A percentile compares a stretch with the other conserved stretches of the same genome.
Conservation (phyloP, 2,888 invertebrate species). For the Glaucopsyche alexis region DNA sequence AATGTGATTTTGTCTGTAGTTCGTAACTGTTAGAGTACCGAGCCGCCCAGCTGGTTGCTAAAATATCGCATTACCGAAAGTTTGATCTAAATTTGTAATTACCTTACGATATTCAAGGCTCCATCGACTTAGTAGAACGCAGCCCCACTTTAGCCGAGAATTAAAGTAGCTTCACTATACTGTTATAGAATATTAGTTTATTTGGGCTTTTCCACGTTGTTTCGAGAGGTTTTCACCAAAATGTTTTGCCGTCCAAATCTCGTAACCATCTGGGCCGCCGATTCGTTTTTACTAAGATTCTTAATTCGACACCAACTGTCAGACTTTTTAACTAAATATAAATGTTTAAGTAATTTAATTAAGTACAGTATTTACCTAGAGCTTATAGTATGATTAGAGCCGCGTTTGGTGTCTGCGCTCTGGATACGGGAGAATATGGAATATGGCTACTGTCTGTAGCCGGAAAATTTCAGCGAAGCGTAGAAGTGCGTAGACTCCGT, state of each 20-base stretch:
- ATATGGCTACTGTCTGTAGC: neutral
- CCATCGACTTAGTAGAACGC: neutral
- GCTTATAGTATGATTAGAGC: constrained; percentile 77
- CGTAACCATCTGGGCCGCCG: constrained; percentile 64
- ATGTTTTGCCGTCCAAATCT: constrained; percentile 77
- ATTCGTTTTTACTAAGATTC: constrained; percentile 55
- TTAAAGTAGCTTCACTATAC: neutral
- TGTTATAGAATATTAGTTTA: neutral
- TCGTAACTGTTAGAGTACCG: constrained; percentile 57
- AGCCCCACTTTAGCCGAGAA: neutral
- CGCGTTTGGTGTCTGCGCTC: constrained; percentile 48
- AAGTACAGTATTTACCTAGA: constrained; percentile 64
- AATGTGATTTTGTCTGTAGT: constrained; percentile 74
- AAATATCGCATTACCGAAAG: constrained; percentile 37
- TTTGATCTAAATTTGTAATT: neutral
- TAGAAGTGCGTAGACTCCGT: neutral
- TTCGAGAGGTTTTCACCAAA: constrained; percentile 51
- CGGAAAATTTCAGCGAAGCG: neutral
- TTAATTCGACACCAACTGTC: constrained; percentile 64
- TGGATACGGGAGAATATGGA: constrained; percentile 39
- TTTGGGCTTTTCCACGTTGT: neutral
- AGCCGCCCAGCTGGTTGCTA: constrained; percentile 59
- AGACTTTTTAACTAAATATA: constrained; percentile 59
- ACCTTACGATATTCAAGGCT: neutral
- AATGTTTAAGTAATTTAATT: constrained; percentile 67